Base-by-base conservation (phyloP, 2,113 vertebrate species). In the Channa maculata region DNA sequence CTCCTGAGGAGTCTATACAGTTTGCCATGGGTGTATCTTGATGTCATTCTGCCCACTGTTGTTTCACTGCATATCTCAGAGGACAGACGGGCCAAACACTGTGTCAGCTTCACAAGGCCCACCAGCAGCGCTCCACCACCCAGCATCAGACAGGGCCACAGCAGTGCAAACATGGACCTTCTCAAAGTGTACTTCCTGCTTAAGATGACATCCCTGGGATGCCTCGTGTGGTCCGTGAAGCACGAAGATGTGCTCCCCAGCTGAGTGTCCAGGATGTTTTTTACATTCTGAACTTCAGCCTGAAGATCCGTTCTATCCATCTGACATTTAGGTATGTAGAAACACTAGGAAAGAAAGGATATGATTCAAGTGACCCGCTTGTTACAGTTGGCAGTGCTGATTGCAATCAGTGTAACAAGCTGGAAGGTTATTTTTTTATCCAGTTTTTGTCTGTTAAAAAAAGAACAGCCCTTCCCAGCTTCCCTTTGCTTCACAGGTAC, bases 101-200 rank as follows among this genome's bases (percentile, higher is more conserved):
- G 95, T 0, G 92, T 96, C 70, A 95, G 65, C 79, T 93, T 95
- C 39, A 96, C 95, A 55, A 96, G 88, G 4, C 91, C 94, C 63
- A 95, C 91, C 73, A 96, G 91, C 85, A 95, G 80, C n/a, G 70
- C 91, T 0, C 96, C 95, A 0, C 94, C 95, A 0, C 81, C 65
- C 74, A 97, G 85, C 86, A 95, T 94, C 79, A 96, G 69, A 2
- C 88, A 86, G 13, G 96, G 94, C 95, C 96, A 96, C 49, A 94
- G 81, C 71, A 96, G 65, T 6, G 92, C 94, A 10, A 91, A 82
- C 80, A 95, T 84, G 44, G 89, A 71, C 34, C 70, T 77, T 41
- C 33, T 66, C 46, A 82, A 34, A 33, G 89, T 91, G 53, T 93
- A 90, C 81, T 90, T 95, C 82, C 82, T 94, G 44, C 45, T 78